These are phyloP conservation scores for Heloderma charlesbogerti DNA, from an alignment of 2,113 vertebrate species.

Conservation along the genomic window DNA sequence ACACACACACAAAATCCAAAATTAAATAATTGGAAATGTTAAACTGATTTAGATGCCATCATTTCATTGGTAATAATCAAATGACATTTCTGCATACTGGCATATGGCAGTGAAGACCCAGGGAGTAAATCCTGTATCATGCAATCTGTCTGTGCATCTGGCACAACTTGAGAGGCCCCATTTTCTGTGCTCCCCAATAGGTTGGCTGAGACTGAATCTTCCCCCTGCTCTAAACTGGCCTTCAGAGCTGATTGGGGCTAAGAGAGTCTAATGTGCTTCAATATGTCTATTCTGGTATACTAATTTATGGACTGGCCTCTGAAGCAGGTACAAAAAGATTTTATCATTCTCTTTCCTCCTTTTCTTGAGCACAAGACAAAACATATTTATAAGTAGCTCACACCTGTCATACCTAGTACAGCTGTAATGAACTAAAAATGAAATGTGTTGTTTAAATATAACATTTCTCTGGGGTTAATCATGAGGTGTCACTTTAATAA, in stretches of 20 bases:
- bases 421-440: constrained; percentile 36
- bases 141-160: background rate
- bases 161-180: background rate
- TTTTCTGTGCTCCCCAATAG: background rate
- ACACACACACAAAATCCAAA: background rate
- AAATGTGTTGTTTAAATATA: constrained; percentile 49
- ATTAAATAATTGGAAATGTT: background rate
- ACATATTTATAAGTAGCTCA: constrained; percentile 8
- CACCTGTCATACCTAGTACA: constrained; percentile 1
- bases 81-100: background rate
- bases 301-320: background rate
- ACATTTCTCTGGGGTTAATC: constrained; percentile 48
- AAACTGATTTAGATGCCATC: background rate
- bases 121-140: background rate
- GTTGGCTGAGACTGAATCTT: background rate
- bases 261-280: background rate
- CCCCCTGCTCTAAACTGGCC: background rate
- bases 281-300: background rate
- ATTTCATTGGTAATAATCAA: background rate
- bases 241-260: background rate
- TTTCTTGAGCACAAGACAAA: constrained; percentile 4
- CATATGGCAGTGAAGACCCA: background rate
- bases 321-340: constrained; percentile 27
- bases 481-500: constrained; percentile 25
- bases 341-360: constrained; percentile 11